Evolutionary conservation across 2,888 invertebrate genomes (phyloP), one percentile per base, ranked within the genome.

Genomic region (Andrena minutula): DNA sequence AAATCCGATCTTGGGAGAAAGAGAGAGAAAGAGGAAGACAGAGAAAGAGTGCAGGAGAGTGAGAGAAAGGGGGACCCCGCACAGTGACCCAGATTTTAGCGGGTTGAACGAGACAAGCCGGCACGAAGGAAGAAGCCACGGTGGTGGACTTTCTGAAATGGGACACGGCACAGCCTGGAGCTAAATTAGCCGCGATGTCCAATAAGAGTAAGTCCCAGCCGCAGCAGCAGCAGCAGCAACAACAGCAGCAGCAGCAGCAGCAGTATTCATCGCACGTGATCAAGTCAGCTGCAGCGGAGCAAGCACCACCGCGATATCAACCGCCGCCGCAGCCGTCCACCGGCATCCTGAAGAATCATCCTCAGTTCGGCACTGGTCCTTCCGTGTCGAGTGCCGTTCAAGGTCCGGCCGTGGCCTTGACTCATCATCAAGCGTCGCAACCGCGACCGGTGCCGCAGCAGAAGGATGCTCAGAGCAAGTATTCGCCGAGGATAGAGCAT

Each of bases 281-380:
- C 84, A 92, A 92, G 66, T 66, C 82, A 47, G 7, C 92, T 47
- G 3, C 92, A 88, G 92, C 90, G 87, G 92, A 92, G 75, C 89
- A 92, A 82, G 95, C 95, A 94, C 97, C 97, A 91, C 97, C 97
- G 90, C 96, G 97, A 86, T 97, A 97, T 94, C 97, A 97, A 93
- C 97, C 97, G 90, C 96, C 97, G 87, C 94, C 95, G 77, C 94
- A 95, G 81, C 95, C 95, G 79, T 94, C 94, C 87, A 95, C 95
- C 85, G 96, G 96, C 83, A 95, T 96, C 91, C 94, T 96, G 89
- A 96, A 96, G 94, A 95, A 95, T 92, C 92, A 93, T 83, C 92
- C 92, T 47, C 91, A 93, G 80, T 94, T 94, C 74, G 92, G 92
- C 75, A 91, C 92, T 2, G 91, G 91, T 41, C 85, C 89, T 4